Evolutionary conservation across 2,797 vertebrate species (phyloP).

Genomic region (Pipistrellus nathusii): DNA sequence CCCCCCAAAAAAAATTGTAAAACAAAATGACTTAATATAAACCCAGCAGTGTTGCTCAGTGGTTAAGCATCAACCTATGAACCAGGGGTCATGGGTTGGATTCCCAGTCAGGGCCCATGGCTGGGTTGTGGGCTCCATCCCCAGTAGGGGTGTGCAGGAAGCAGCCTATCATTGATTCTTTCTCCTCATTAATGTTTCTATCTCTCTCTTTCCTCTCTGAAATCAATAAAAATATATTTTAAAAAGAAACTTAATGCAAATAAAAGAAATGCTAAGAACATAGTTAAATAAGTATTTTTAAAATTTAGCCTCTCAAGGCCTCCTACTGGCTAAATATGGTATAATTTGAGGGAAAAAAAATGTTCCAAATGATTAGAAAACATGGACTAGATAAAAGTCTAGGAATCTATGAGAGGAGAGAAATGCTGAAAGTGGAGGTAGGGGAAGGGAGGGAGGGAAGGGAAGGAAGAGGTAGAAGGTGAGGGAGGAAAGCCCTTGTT

Average conservation of each 20-base stretch:
- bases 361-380: neutral
- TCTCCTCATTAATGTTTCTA: too few relatives aligned
- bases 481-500: neutral
- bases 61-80: too few relatives aligned
- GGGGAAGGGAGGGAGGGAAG: accelerated
- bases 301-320: neutral
- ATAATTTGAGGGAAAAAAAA: neutral
- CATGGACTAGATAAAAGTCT: neutral
- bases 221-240: too few relatives aligned
- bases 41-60: too few relatives aligned
- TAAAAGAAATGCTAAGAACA: neutral
- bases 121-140: too few relatives aligned
- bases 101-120: too few relatives aligned
- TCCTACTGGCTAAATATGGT: neutral
- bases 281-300: neutral
- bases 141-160: too few relatives aligned
- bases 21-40: neutral
- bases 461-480: too few relatives aligned
- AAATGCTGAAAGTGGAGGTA: neutral
- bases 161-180: too few relatives aligned
- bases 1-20: neutral
- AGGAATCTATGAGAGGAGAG: neutral
- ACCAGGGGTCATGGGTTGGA: too few relatives aligned
- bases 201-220: too few relatives aligned
- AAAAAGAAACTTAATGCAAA: neutral